Evolutionary conservation across 2,113 vertebrate genomes (phyloP).

Genomic region (Mormyrus lacerda): DNA sequence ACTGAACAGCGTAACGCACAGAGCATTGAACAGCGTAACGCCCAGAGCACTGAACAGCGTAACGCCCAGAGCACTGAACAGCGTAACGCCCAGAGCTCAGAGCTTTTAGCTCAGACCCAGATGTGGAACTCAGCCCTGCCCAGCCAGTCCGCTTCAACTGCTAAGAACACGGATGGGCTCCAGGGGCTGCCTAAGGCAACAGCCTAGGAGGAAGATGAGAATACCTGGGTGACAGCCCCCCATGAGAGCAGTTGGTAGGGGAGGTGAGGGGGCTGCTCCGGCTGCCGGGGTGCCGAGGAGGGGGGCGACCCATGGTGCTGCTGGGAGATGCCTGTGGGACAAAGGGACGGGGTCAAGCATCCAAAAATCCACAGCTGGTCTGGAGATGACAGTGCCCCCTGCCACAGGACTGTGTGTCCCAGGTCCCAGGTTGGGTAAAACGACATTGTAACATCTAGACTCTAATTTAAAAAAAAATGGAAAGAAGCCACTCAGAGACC

Average conservation of each 20-base stretch:
- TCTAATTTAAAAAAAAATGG: background rate
- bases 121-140: background rate
- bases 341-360: background rate
- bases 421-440: background rate
- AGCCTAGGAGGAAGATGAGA: background rate
- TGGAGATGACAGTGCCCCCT: background rate
- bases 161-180: background rate
- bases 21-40: background rate
- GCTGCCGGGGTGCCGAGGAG: slow-evolving; percentile 80
- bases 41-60: background rate
- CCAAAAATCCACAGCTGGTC: background rate
- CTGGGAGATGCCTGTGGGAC: slow-evolving; percentile 81
- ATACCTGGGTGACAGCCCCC: slow-evolving; percentile 97
- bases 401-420: background rate
- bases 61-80: background rate
- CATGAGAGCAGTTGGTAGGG: slow-evolving; percentile 93
- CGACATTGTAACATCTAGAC: background rate
- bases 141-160: background rate
- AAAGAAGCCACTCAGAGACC: background rate
- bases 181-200: background rate
- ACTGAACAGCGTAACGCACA: background rate
- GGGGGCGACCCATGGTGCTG: slow-evolving; percentile 85
- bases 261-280: slow-evolving; percentile 92
- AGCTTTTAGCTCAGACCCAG: background rate
- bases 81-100: background rate